Evolutionary conservation across 2,888 invertebrate genomes (phyloP), one percentile per base, ranked within the genome.

Genomic region (Eristalinus sepulchralis): DNA sequence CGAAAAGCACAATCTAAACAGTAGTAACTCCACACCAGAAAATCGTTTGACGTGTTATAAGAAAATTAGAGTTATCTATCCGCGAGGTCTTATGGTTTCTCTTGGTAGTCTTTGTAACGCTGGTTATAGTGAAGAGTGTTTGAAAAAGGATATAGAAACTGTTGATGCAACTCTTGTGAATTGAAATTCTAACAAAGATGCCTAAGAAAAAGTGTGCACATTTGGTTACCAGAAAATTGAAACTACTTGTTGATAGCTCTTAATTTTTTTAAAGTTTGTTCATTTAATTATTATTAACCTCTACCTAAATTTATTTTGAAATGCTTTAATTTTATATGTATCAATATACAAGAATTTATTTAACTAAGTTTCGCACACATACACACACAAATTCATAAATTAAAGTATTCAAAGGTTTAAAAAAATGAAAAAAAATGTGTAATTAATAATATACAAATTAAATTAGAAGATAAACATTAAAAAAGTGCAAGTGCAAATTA

Each of bases 1-100:
- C n/a, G n/a, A 8, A n/a, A 17, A 0, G 8, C 47, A 47, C 5
- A 39, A 2, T n/a, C n/a, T 17, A 17, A 17, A 17, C 17, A 47
- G 17, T n/a, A 47, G 1, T 17, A 31, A 0, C 0, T 33, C 36
- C 17, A 0, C 34, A 64, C 34, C 59, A 8, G 34, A 17, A 4
- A 57, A 66, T 47, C 60, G 75, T 1, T 62, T 71, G 22, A 22
- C 20, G 4, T 22, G 17, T 24, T 83, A 78, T 34, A 83, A 63
- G 13, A 67, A 68, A 33, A 78, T 83, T n/a, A 39, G 57, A 59
- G 62, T 63, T n/a, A 47, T 67, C 2, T 47, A 73, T 20, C 83
- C 83, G 1, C 36, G 24, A 13, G 83, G 83, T 57, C 59, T 78
- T 9, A 73, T 68, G 11, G 22, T 79, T 11, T 10, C 6, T 13